Percentiles rank a stretch among this genome's conserved stretches.
These are phyloP conservation scores for Epizoanthus rinbou DNA, from an alignment of 92 coral and sea anemone species.

Conservation along the genomic window DNA sequence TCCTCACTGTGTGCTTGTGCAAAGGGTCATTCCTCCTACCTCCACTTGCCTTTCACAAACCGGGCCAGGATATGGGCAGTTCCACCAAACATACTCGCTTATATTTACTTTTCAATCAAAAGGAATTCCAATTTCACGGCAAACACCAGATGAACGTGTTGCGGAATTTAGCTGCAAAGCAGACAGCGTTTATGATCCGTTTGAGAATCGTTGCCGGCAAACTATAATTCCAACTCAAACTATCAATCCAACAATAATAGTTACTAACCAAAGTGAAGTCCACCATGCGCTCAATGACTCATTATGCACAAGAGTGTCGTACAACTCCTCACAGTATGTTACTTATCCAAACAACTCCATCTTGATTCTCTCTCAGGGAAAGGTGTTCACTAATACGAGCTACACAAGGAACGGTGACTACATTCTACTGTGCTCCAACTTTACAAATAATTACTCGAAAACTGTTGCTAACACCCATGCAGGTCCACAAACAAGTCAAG, in stretches of 20 bases:
- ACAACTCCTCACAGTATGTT: background rate
- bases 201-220: background rate
- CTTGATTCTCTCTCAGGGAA: background rate
- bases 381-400: background rate
- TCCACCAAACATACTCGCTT: background rate
- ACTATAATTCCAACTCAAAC: background rate
- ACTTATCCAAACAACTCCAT: background rate
- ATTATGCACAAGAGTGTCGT: background rate
- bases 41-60: background rate
- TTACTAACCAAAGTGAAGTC: too few species aligned
- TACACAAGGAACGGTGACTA: background rate
- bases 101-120: background rate
- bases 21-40: background rate
- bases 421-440: background rate
- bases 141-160: background rate
- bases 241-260: too few species aligned
- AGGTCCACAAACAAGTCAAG: background rate
- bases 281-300: too few species aligned
- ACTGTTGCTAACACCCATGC: background rate
- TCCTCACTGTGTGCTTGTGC: background rate
- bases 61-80: background rate
- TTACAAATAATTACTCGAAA: background rate
- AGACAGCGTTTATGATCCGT: background rate
- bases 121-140: background rate
- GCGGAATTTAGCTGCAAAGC: background rate